These are phyloP conservation scores for Orthosia gothica DNA, from an alignment of 2,888 invertebrate species.

Conservation along the genomic window DNA sequence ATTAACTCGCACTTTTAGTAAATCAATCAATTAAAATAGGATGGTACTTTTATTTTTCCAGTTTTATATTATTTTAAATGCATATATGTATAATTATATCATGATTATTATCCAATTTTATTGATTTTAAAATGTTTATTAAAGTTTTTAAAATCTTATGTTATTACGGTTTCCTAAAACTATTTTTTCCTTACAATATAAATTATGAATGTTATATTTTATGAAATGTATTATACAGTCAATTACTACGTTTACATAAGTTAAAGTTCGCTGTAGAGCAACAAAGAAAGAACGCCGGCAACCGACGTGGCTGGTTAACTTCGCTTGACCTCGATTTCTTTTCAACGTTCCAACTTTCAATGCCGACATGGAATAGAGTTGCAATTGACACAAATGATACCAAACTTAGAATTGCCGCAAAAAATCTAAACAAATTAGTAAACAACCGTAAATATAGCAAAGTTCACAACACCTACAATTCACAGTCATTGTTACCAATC, in stretches of 20 bases:
- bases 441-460: conserved; percentile 21
- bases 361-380: conserved; percentile 82
- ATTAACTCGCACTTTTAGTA: background rate
- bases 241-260: conserved; percentile 56
- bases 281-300: conserved; percentile 80
- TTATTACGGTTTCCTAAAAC: background rate
- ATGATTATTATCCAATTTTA: background rate
- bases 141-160: background rate
- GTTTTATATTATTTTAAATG: background rate
- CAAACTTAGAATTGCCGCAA: conserved; percentile 55
- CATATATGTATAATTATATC: background rate
- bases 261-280: conserved; percentile 69
- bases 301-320: conserved; percentile 86
- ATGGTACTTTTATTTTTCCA: background rate
- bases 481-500: conserved; percentile 14
- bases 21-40: background rate
- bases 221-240: conserved; percentile 8
- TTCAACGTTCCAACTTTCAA: conserved; percentile 89
- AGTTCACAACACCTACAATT: background rate
- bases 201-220: background rate
- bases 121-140: background rate
- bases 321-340: conserved; percentile 91
- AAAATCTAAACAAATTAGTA: conserved; percentile 10
- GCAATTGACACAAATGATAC: conserved; percentile 65
- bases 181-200: background rate